Evolutionary conservation across 2,113 vertebrate genomes (phyloP), one percentile per base, ranked within the genome.

Genomic region (Carassius carassius): DNA sequence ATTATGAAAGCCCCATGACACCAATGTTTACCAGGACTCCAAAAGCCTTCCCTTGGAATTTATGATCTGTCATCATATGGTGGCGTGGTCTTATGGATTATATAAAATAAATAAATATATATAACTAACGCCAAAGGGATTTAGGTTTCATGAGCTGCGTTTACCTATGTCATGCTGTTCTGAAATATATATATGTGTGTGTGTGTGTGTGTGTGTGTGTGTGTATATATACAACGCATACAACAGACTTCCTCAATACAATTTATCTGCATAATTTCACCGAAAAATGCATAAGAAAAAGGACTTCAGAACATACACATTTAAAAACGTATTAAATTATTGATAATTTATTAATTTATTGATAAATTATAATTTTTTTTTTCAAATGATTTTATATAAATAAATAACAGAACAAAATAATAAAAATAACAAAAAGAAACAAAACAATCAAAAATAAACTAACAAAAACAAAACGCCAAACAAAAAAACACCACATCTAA

Each of bases 41-140:
- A 56, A 37, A 25, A 17, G 32, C 41, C 1, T 67, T 49, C n/a
- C 25, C 23, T 76, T 19, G 25, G 76, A 80, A 73, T 81, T 12
- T 58, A 82, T 86, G 56, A 81, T 32, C 72, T 17, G 65, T 85
- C 78, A 47, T 62, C 47, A 47, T 81, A 67, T 58, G 41, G 13
- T 8, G 11, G 32, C 19, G 19, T 76, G 67, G 41, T 19, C 6
- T 56, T 44, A 17, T 29, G 16, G 65, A 70, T 44, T 70, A 17
- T 41, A 32, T 25, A 29, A 49, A 67, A 63, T 67, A 79, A 60
- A 77, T 19, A 69, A 69, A 58, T 29, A 29, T 56, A 58, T 29
- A 29, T 56, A 17, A 60, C 17, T 72, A 78, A 41, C n/a, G 49
- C 25, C 74, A 56, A 77, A 77, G 49, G 25, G 9, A 32, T 54